phyloP scores from a whole-genome alignment of 2,113 vertebrate genomes.

The Barbus barbus region DNA sequence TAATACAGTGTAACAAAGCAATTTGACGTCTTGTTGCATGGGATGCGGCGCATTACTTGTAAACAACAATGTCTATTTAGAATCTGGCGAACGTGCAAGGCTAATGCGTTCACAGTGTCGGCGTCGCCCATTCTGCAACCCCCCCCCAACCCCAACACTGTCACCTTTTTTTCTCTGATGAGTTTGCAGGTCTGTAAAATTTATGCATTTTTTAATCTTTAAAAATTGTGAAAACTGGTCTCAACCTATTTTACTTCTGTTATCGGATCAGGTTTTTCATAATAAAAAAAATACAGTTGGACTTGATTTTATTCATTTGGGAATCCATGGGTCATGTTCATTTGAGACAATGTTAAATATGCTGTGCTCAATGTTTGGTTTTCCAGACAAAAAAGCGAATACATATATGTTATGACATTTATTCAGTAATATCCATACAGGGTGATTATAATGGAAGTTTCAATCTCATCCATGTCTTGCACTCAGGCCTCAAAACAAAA shows the following conservation, averaged over 20 bases:
- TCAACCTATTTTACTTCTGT: not conserved
- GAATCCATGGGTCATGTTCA: not conserved
- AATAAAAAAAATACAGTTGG: not conserved
- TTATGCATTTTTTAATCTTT: not conserved
- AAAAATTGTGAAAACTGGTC: not conserved
- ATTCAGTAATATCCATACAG: not conserved
- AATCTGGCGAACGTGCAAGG: no score
- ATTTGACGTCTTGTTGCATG: no score
- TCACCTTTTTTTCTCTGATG: no score
- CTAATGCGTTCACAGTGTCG: no score
- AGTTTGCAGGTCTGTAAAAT: no score
- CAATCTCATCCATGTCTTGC: not conserved
- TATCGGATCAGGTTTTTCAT: not conserved
- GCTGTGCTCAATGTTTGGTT: not conserved
- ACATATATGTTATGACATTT: not conserved
- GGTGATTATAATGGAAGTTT: slow-evolving; percentile 20
- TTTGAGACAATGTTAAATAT: not conserved
- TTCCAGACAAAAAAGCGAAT: not conserved
- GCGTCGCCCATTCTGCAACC: no score
- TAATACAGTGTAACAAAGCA: no score
- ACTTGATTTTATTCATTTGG: not conserved
- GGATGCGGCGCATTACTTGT: no score
- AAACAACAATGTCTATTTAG: no score
- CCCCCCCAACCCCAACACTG: no score
- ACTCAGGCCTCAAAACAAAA: not conserved